phyloP scores from a whole-genome alignment of 2,113 vertebrate species.

The Panurus biarmicus region DNA sequence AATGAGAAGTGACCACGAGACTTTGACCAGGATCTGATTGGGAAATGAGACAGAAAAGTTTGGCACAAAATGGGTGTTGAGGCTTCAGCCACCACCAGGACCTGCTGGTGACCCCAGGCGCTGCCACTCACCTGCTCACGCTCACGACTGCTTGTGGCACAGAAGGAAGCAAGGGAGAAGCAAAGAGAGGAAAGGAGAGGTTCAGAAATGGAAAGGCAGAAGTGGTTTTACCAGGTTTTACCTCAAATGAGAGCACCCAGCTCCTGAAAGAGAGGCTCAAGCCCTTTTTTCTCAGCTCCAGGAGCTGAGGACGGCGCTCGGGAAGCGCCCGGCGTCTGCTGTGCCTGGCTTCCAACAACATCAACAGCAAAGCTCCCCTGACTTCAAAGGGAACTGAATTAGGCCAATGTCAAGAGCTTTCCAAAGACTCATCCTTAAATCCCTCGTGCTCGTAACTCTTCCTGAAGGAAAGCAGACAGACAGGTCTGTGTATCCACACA shows the following conservation, averaged over 20 bases:
- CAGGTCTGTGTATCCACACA: neutral
- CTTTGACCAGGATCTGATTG: neutral
- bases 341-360: neutral
- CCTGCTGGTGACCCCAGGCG: neutral
- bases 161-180: neutral
- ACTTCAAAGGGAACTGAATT: slow-evolving; percentile 23
- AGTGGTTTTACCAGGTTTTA: neutral
- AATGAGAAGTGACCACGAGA: neutral
- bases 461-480: slow-evolving; percentile 2
- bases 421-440: slow-evolving; percentile 18
- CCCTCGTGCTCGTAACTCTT: neutral
- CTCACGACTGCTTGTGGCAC: rapidly evolving
- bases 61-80: neutral
- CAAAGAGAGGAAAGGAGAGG: neutral
- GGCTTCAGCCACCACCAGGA: rapidly evolving
- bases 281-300: neutral
- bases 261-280: neutral
- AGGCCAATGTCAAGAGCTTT: neutral
- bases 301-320: neutral
- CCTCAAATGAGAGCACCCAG: neutral
- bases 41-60: neutral
- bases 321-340: neutral
- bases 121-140: neutral
- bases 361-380: neutral
- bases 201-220: rapidly evolving